Evolutionary conservation across 2,797 vertebrate genomes (phyloP).

Genomic region (Mycteria americana): DNA sequence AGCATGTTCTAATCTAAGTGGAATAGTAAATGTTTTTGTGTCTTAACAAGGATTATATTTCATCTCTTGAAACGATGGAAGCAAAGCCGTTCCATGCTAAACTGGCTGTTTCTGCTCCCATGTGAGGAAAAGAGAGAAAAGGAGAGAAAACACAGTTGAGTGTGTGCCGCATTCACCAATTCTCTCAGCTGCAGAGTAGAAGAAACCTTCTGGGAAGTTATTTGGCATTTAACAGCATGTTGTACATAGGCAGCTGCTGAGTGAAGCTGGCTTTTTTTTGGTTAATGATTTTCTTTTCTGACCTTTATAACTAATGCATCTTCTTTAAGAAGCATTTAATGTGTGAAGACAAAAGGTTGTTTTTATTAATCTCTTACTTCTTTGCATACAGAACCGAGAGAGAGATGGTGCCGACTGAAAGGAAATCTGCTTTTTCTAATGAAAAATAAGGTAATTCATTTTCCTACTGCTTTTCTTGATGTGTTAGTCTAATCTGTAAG

Average conservation of each 20-base stretch:
- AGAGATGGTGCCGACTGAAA: conserved; percentile 73
- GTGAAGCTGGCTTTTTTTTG: conserved; percentile 43
- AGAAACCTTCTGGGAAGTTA: conserved; percentile 63
- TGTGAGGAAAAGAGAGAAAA: conserved; percentile 24
- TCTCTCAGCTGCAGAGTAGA: conserved; percentile 17
- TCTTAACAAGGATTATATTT: conserved; percentile 2
- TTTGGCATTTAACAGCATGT: conserved; percentile 68
- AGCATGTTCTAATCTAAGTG: neutral
- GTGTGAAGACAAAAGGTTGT: conserved; percentile 56
- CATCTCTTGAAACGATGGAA: neutral
- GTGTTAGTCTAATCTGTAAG: neutral
- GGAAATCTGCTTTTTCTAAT: conserved; percentile 68
- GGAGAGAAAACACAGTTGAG: neutral
- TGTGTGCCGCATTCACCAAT: conserved; percentile 5
- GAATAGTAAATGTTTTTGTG: neutral
- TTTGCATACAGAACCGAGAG: conserved; percentile 71
- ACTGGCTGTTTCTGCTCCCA: neutral
- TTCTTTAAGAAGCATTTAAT: conserved; percentile 64
- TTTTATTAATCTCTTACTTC: conserved; percentile 67
- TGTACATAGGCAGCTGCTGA: conserved; percentile 61
- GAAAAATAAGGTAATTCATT: conserved; percentile 75
- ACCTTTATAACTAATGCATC: conserved; percentile 73
- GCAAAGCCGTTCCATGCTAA: neutral
- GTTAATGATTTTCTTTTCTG: conserved; percentile 69
- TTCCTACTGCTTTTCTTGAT: conserved; percentile 17